Evolutionary conservation across 2,888 invertebrate genomes (phyloP).

Genomic region (Eilema griseolum): DNA sequence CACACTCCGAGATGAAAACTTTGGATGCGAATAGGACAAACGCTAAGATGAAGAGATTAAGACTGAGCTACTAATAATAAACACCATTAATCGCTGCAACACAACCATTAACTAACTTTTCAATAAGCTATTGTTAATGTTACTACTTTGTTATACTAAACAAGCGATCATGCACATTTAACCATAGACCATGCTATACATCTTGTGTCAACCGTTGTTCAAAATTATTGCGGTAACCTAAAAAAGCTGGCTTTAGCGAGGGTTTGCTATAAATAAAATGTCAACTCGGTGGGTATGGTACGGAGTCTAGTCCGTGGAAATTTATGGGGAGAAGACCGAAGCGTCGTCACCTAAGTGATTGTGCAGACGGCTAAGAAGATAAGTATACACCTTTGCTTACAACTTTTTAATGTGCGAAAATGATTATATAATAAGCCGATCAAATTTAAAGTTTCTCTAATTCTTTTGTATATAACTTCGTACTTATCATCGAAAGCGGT

Average conservation of each 20-base stretch:
- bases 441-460: too few species aligned
- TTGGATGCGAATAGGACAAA: too few species aligned
- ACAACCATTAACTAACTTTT: background rate
- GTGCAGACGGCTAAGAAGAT: background rate
- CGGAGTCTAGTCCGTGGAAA: slow-evolving; percentile 46
- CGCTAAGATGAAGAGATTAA: too few species aligned
- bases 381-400: too few species aligned
- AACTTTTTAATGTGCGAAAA: too few species aligned
- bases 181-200: slow-evolving; percentile 27
- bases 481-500: too few species aligned
- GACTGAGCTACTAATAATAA: too few species aligned
- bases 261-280: slow-evolving; percentile 73
- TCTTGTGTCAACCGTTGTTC: slow-evolving; percentile 42
- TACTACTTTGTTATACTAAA: slow-evolving; percentile 15
- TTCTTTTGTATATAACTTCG: too few species aligned
- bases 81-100: too few species aligned
- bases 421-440: too few species aligned
- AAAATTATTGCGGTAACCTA: slow-evolving; percentile 72
- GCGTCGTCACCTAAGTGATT: background rate
- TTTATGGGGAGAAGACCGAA: slow-evolving; percentile 11
- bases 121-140: background rate
- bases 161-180: slow-evolving; percentile 15
- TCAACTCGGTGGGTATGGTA: slow-evolving; percentile 62
- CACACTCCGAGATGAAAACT: too few species aligned
- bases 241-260: slow-evolving; percentile 68